These are phyloP conservation scores for Chlorodrepanis virens DNA, from an alignment of 2,113 vertebrate species.

Conservation along the genomic window DNA sequence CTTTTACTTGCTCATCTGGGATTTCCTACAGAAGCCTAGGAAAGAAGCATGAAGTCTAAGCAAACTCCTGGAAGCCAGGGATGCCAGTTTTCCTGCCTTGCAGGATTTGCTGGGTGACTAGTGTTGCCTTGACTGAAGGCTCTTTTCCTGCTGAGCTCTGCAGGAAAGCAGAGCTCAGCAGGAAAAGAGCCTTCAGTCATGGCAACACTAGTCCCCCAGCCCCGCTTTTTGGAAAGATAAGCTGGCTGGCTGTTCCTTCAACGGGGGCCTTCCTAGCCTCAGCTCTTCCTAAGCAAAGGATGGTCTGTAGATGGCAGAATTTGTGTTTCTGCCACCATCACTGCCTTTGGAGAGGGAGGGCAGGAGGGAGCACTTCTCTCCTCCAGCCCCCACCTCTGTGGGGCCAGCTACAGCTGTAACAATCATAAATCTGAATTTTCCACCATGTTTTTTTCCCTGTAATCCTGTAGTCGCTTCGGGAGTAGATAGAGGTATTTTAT, in stretches of 20 bases:
- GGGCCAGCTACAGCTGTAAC: background rate
- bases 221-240: background rate
- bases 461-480: background rate
- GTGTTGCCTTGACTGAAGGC: background rate
- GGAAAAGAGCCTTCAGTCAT: no score
- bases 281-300: background rate
- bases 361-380: background rate
- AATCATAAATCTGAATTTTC: background rate
- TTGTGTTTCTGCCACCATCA: rapidly evolving
- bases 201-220: no score
- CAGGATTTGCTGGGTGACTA: background rate
- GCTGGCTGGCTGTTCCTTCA: background rate
- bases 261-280: background rate
- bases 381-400: background rate
- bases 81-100: background rate
- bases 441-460: background rate
- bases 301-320: constrained; percentile 6
- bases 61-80: background rate
- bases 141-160: background rate
- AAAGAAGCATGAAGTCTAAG: background rate
- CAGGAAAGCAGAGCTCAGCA: no score
- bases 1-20: background rate
- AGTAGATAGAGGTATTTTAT: background rate
- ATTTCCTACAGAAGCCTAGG: background rate
- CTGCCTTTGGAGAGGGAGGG: background rate